Base-by-base conservation (phyloP, 2,797 vertebrate genomes). In the Capromys pilorides region DNA sequence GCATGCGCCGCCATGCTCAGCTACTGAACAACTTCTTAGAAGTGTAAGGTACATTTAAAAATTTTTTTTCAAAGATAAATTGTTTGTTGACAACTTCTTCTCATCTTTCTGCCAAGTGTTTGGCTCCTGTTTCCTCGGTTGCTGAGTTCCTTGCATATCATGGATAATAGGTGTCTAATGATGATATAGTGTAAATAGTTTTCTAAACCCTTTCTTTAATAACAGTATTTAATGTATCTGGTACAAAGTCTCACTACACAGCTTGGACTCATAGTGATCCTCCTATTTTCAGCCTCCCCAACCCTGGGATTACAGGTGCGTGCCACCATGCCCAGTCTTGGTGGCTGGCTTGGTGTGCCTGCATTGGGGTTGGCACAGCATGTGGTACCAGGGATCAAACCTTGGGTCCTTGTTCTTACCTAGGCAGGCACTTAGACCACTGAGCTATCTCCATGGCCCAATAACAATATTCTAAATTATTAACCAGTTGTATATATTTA, bases 21-120 rank as follows among this genome's bases (percentile, higher is more conserved):
- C 45, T 45, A 45, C n/a, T n/a, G n/a, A n/a, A 45, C 8, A 57
- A 57, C 78, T 86, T 95, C 80, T 67, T 39, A 24, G 90, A 67
- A 73, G 24, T 84, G 45, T 82, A 90, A 88, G 24, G 16, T 16
- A 19, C 11, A 54, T n/a, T 94, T 91, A 64, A 18, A 39, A 66
- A 18, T 57, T 67, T 19, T 41, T 86, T 78, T 91, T 78, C 62
- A n/a, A 4, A 51, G 31, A 5, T 71, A 31, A 96, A 93, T 71
- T 54, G 22, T 92, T 31, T 79, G 36, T 75, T 91, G n/a, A 67
- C n/a, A 49, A 90, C 28, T 88, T 88, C 93, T 88, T 54, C 28
- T 85, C 62, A 67, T 41, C 90, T 94, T 81, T 82, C 61, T 91
- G 33, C 81, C 49, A 92, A 64, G 24, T 85, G 66, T 88, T 92